Evolutionary conservation across 2,888 invertebrate genomes (phyloP), one percentile per base, ranked within the genome.

Genomic region (Drosophila silvestris): DNA sequence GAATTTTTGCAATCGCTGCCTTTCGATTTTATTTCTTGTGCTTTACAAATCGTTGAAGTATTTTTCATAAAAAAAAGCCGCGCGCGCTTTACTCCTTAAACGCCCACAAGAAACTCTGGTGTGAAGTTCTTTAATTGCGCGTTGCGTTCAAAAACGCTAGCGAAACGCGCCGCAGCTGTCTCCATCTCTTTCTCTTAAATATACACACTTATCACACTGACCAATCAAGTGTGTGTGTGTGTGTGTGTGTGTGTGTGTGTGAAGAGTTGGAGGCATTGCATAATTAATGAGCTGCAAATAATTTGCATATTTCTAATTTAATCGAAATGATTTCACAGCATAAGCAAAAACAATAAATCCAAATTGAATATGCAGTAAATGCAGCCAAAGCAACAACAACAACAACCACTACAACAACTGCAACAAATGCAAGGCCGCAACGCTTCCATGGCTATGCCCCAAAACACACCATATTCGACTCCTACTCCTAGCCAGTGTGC

Each of bases 101-200:
- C 91, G 87, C 90, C 88, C 79, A 72, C 74, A 58, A 77, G 64
- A 41, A 71, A 33, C 1, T 78, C 70, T 69, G 91, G 93, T 92
- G 93, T 93, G 92, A 92, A 93, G 88, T 91, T 89, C 85, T 92
- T 92, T 92, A 90, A 93, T 93, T 91, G 86, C 89, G 79, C 78
- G 80, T 35, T 56, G 57, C 61, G 44, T 58, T 41, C 16, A 12
- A 33, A 73, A 75, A 56, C 73, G 73, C 53, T 6, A 28, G 54
- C 14, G 50, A 72, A 72, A 63, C 61, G 71, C 56, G 65, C 9
- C 37, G 32, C 12, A 58, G 16, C 51, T 44, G 16, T 57, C 50
- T 47, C 59, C 16, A 30, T 70, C 47, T 33, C 47, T 26, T 26
- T 22, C 22, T 47, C 28, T 16, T n/a, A 28, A 52, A 41, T 37